Evolutionary conservation across 1,140 invertebrate genomes (phyloP), one percentile per base, ranked within the genome.

Genomic region (Diuraphis noxia): DNA sequence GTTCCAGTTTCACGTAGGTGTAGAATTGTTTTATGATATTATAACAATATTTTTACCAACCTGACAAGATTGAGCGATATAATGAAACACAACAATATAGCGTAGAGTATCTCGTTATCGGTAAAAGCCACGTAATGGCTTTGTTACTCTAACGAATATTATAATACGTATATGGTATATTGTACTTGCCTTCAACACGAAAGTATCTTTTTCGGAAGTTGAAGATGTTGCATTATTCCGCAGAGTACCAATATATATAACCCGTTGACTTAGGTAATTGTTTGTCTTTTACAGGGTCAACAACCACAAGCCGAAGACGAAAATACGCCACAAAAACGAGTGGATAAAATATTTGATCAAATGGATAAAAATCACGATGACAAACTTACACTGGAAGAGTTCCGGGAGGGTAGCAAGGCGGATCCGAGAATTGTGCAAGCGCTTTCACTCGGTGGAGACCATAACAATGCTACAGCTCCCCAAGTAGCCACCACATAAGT

Each of bases 321-420:
- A 93, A 99, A 99, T 94, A 98, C 98, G 77, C 98, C 98, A 3
- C 97, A 99, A 94, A 98, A 98, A 93, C 96, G 98, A 93, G 98
- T 99, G 52, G 98, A 99, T 94, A 98, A 98, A 94, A 99, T 99
- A 93, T 99, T 99, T 94, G 97, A 98, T 94, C 98, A 98, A 94
- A 99, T 99, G 98, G 98, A 99, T 95, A 99, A 99, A 95, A 99
- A 99, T 94, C 97, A 99, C 94, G 99, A 99, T 94, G 98, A 99
- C 94, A 96, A 97, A 94, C 95, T 99, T 92, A 99, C 98, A 30
- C 95, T 99, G 92, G 98, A 99, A 93, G 99, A 99, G 94, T 99
- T 99, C 94, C 96, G 98, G 93, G 99, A 99, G 95, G 98, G 98
- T 92, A 99, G 98, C 94, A 99, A 99, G 94, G 98, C 98, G 81